phyloP scores from a whole-genome alignment of 2,888 invertebrate genomes.

The Spisula solida region DNA sequence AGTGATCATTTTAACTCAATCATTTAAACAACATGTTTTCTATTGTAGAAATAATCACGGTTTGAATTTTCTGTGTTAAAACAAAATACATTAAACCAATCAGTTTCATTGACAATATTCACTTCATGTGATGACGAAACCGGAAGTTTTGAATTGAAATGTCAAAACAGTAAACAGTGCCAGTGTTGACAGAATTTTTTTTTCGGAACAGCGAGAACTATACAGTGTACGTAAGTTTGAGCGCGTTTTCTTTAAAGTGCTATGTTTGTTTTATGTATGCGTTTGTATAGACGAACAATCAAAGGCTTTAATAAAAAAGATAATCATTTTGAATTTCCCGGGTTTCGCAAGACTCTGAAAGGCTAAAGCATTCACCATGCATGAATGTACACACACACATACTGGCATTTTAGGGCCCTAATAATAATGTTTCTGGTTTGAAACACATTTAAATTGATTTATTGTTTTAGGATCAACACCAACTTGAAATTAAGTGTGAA shows the following conservation, averaged over 20 bases:
- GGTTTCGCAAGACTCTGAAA: not conserved
- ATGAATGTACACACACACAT: too few species aligned
- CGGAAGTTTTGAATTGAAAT: conserved; percentile 20
- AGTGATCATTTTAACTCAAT: not conserved
- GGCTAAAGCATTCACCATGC: too few species aligned
- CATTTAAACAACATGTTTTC: not conserved
- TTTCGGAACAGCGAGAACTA: not conserved
- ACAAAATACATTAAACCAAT: not conserved
- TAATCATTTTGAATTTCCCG: not conserved
- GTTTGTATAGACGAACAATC: not conserved
- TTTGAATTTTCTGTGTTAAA: not conserved
- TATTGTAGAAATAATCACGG: not conserved
- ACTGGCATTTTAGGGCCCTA: too few species aligned
- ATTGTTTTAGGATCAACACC: too few species aligned
- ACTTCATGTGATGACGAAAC: not conserved
- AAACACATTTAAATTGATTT: too few species aligned
- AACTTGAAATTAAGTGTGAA: too few species aligned
- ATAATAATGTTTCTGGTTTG: too few species aligned
- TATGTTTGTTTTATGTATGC: not conserved
- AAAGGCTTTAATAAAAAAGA: not conserved
- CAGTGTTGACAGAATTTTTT: conserved; percentile 8
- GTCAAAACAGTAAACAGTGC: not conserved
- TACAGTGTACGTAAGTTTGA: not conserved
- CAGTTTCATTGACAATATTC: not conserved
- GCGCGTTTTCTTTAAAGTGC: not conserved